A percentile compares a stretch with the other conserved stretches of the same genome.
phyloP scores from a whole-genome alignment of 1,140 invertebrate species.

The Drosophila watanabei region DNA sequence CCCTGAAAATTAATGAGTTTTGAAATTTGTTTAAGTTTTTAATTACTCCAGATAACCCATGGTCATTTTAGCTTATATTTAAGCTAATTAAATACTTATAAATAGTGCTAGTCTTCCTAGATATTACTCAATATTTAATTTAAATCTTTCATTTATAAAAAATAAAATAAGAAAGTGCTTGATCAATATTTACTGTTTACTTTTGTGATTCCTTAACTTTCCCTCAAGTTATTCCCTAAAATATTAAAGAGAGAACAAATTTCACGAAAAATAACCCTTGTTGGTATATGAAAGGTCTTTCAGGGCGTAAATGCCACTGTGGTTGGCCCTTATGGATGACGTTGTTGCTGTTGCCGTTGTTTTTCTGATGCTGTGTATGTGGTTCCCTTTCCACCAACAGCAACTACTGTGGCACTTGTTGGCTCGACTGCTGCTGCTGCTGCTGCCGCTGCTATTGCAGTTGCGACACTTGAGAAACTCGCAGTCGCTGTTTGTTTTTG shows the following conservation, averaged over 20 bases:
- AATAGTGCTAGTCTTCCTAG: no score
- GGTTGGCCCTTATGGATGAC: slow-evolving; percentile 37
- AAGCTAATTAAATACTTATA: no score
- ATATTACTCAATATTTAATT: no score
- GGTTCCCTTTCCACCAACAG: slow-evolving; percentile 36
- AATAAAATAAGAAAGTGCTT: no score
- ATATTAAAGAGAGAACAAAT: background rate
- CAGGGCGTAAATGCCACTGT: slow-evolving; percentile 45
- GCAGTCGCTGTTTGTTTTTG: slow-evolving; percentile 76
- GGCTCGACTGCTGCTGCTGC: slow-evolving; percentile 52
- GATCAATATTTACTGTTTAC: background rate
- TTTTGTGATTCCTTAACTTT: background rate
- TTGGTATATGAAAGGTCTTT: background rate
- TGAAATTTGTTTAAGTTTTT: background rate
- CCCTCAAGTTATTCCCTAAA: background rate
- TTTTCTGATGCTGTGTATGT: slow-evolving; percentile 45
- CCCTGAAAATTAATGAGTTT: background rate
- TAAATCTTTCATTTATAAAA: no score
- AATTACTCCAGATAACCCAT: background rate
- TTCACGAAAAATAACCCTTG: background rate
- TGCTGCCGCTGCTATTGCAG: slow-evolving; percentile 40
- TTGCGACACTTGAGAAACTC: slow-evolving; percentile 74
- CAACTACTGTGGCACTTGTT: slow-evolving; percentile 73
- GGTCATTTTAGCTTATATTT: no score
- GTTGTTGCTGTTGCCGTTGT: slow-evolving; percentile 26